Evolutionary conservation across 2,113 vertebrate species (phyloP), one percentile per base, ranked within the genome.

Genomic region (human (Homo sapiens)): DNA sequence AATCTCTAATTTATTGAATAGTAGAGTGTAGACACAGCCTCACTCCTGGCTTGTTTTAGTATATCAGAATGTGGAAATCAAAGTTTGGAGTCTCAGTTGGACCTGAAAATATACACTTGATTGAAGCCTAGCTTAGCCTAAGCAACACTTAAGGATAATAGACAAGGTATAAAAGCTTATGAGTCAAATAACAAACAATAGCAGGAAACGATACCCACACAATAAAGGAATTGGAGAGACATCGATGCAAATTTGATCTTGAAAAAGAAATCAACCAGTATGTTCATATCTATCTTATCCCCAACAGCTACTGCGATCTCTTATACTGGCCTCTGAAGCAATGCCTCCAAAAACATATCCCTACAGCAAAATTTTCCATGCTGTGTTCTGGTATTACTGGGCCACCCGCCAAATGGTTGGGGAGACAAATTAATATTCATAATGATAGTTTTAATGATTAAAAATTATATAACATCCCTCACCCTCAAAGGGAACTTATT

Each of bases 61-160:
- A 43, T 17, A 87, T 68, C 18, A 35, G 27, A 93, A 90, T 95
- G 20, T 86, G 14, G 35, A 97, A 93, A 76, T 76, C 76, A 92
- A 97, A 78, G 25, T 85, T 59, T 38, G 4, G 2, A 25, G 7
- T 66, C 32, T 64, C 40, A 92, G 0, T 1, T 11, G 8, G 10
- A 13, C 12, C 64, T 84, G 12, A 81, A 86, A 81, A 92, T 89
- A 45, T 79, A 32, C 6, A 64, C 30, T 85, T 94, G 16, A 25
- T 64, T 94, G 38, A 93, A 83, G 57, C 13, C 18, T 93, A 43
- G 5, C 16, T 86, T 84, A 88, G 6, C 43, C n/a, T 79, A 25
- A 7, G 6, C 32, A 68, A 72, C 75, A 68, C 35, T 11, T 18
- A 18, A 84, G 17, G 30, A 27, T 75, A 43, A 61, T 8, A 57